phyloP scores from a whole-genome alignment of 2,888 invertebrate genomes.

The Oxyscelio sp. region DNA sequence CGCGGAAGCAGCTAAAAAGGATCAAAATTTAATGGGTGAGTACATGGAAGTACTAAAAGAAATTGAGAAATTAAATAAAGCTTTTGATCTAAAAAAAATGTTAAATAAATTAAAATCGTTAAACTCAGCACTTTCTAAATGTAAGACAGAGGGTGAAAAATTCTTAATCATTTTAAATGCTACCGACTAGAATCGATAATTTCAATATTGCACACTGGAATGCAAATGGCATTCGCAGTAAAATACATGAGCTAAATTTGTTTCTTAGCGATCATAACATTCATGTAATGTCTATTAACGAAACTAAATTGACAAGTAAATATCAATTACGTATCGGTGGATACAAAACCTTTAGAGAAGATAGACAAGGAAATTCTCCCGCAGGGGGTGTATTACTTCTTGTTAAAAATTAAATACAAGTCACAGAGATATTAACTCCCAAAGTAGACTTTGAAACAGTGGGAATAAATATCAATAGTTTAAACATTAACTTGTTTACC shows the following conservation, averaged over 20 bases:
- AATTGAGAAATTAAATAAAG: too few species aligned
- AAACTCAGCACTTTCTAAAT: background rate
- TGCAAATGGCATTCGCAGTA: slow-evolving; percentile 53
- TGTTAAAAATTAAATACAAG: background rate
- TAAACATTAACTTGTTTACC: too few species aligned
- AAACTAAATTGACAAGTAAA: slow-evolving; percentile 45
- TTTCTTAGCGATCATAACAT: slow-evolving; percentile 45
- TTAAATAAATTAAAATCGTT: too few species aligned
- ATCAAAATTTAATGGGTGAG: too few species aligned
- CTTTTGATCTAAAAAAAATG: too few species aligned
- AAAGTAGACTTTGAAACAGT: too few species aligned
- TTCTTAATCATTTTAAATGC: background rate
- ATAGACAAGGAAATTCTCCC: background rate
- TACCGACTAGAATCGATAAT: background rate
- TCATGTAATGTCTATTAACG: slow-evolving; percentile 67
- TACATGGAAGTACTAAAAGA: too few species aligned
- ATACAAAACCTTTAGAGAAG: slow-evolving; percentile 8
- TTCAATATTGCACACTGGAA: slow-evolving; percentile 52
- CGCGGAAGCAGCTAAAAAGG: too few species aligned
- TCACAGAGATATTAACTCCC: too few species aligned
- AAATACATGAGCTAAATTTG: slow-evolving; percentile 41
- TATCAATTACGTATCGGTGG: slow-evolving; percentile 25
- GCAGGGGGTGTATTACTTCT: background rate
- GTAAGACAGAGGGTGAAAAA: background rate
- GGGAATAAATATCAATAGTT: too few species aligned